These are phyloP conservation scores for Ginglymostoma cirratum DNA, from an alignment of 2,113 vertebrate species.

Conservation along the genomic window DNA sequence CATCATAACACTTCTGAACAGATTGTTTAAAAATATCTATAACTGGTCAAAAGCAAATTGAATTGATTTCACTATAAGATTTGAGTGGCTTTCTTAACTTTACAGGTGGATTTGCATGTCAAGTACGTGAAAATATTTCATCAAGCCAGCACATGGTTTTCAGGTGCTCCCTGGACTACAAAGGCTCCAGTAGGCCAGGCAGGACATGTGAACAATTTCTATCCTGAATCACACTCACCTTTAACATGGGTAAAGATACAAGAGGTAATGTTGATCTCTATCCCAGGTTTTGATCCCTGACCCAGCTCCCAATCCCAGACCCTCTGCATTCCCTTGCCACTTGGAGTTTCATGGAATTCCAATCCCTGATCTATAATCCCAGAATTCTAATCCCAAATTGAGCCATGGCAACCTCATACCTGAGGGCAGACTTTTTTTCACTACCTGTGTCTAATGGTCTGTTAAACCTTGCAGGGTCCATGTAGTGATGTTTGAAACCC, in stretches of 20 bases:
- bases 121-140: neutral
- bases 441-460: neutral
- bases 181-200: neutral
- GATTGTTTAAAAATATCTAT: too few relatives aligned
- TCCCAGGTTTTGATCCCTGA: neutral
- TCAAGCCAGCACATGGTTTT: neutral
- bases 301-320: neutral
- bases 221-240: neutral
- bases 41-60: neutral
- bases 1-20: too few relatives aligned
- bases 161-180: neutral
- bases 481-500: neutral
- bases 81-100: neutral
- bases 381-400: neutral
- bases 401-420: neutral
- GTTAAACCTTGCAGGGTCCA: too few relatives aligned
- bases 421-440: neutral
- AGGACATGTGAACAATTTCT: neutral
- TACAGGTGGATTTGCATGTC: neutral
- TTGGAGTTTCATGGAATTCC: neutral
- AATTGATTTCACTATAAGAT: neutral
- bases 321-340: too few relatives aligned
- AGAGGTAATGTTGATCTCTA: neutral
- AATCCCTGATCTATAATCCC: neutral
- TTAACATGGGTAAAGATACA: neutral